Evolutionary conservation across 2,113 vertebrate genomes (phyloP).

Genomic region (Crotalus helleri): DNA sequence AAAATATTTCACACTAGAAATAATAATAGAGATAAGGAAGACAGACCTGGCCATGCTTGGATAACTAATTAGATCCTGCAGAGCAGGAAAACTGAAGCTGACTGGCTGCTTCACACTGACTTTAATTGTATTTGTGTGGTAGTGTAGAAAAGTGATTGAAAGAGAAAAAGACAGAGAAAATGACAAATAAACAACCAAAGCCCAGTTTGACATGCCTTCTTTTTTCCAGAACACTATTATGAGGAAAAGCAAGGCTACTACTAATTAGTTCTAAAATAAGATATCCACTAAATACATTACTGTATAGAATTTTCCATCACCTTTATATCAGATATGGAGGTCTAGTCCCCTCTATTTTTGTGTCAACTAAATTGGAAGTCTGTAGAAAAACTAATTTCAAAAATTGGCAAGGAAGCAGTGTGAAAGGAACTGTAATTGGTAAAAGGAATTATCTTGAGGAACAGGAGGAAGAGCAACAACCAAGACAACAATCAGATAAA

Average conservation of each 20-base stretch:
- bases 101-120: not conserved
- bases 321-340: not conserved
- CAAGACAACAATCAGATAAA: not conserved
- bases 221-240: not conserved
- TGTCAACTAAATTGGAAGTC: not conserved
- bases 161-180: not conserved
- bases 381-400: not conserved
- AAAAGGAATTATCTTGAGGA: not conserved
- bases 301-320: not conserved
- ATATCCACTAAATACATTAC: not conserved
- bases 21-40: not conserved
- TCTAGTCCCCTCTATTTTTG: not conserved
- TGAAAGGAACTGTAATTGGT: not conserved
- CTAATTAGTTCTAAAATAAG: not conserved
- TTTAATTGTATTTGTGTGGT: not conserved
- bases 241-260: not conserved
- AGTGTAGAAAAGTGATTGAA: not conserved
- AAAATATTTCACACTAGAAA: not conserved
- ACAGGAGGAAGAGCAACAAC: not conserved
- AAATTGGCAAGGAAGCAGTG: not conserved
- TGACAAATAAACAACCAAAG: not conserved
- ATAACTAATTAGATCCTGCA: not conserved
- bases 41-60: not conserved
- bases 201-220: not conserved
- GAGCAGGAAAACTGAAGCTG: not conserved